Percentiles rank a stretch among this genome's conserved stretches.
Evolutionary conservation across 2,888 invertebrate genomes (phyloP).

Genomic region (Lacanobia wlatinum): DNA sequence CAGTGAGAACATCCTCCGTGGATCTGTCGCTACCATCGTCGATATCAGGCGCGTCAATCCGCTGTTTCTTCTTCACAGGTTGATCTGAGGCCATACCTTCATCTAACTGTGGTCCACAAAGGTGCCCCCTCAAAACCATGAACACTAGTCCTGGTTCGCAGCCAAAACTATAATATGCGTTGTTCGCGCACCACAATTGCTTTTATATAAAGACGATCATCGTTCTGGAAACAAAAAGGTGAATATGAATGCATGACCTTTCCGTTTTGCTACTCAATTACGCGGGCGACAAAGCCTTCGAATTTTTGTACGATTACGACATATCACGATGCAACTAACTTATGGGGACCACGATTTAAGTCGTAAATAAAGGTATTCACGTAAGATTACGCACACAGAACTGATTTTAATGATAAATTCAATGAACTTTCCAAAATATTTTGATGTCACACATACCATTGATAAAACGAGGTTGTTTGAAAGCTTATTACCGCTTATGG

Average conservation of each 20-base stretch:
- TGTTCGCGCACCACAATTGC: slow-evolving; percentile 59
- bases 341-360: slow-evolving; percentile 50
- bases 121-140: slow-evolving; percentile 93
- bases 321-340: slow-evolving; percentile 36
- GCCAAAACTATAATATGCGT: slow-evolving; percentile 61
- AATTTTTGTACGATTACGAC: slow-evolving; percentile 68
- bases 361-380: slow-evolving; percentile 53
- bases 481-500: slow-evolving; percentile 73
- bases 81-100: slow-evolving; percentile 94
- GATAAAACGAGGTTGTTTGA: slow-evolving; percentile 85
- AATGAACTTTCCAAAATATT: slow-evolving; percentile 91
- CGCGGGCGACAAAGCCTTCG: slow-evolving; percentile 88
- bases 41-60: slow-evolving; percentile 92
- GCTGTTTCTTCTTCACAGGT: slow-evolving; percentile 96
- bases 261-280: slow-evolving; percentile 90
- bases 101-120: slow-evolving; percentile 89
- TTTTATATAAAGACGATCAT: slow-evolving; percentile 71
- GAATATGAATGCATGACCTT: slow-evolving; percentile 89
- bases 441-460: slow-evolving; percentile 91
- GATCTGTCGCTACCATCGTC: slow-evolving; percentile 90
- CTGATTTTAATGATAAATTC: slow-evolving; percentile 71
- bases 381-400: slow-evolving; percentile 58
- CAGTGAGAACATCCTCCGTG: slow-evolving; percentile 86
- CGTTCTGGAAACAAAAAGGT: slow-evolving; percentile 86
- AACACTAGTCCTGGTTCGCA: slow-evolving; percentile 72